Evolutionary conservation across 1,140 invertebrate species (phyloP).

Genomic region (Penaeus japonicus): DNA sequence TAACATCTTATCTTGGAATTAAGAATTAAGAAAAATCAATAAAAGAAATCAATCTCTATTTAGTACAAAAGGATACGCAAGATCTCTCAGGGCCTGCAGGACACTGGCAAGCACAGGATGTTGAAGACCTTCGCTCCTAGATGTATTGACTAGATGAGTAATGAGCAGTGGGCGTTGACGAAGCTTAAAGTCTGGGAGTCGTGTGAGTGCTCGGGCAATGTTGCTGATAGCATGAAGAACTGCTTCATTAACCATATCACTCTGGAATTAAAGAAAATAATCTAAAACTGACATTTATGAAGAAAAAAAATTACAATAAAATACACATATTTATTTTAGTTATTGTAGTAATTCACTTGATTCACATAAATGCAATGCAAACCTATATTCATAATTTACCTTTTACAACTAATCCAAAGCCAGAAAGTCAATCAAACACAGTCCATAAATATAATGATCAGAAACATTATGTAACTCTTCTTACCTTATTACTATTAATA

Average conservation of each 20-base stretch:
- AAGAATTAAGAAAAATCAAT: background rate
- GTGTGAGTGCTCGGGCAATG: conserved; percentile 40
- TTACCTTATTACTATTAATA: conserved; percentile 59
- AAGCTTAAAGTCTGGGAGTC: conserved; percentile 35
- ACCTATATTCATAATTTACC: too few relatives aligned
- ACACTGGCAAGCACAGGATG: conserved; percentile 41
- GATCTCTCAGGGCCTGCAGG: conserved; percentile 47
- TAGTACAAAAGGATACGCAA: conserved; percentile 54
- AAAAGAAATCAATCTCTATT: background rate
- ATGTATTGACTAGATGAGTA: conserved; percentile 54
- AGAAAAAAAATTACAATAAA: too few relatives aligned
- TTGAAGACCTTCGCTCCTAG: conserved; percentile 33
- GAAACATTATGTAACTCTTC: background rate
- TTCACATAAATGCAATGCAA: too few relatives aligned
- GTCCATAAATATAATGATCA: background rate
- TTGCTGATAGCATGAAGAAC: conserved; percentile 49
- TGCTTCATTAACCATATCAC: conserved; percentile 47
- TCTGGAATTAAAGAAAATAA: conserved; percentile 2
- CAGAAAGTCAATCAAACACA: too few relatives aligned
- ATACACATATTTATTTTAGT: too few relatives aligned
- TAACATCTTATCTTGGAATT: too few relatives aligned
- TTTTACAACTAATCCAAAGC: too few relatives aligned
- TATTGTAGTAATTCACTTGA: too few relatives aligned
- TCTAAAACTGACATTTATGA: background rate
- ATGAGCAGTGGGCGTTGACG: conserved; percentile 55